Base-by-base conservation (phyloP, 30 jellyfish, hydroid and myxozoan species). In the Sanderia malayensis region DNA sequence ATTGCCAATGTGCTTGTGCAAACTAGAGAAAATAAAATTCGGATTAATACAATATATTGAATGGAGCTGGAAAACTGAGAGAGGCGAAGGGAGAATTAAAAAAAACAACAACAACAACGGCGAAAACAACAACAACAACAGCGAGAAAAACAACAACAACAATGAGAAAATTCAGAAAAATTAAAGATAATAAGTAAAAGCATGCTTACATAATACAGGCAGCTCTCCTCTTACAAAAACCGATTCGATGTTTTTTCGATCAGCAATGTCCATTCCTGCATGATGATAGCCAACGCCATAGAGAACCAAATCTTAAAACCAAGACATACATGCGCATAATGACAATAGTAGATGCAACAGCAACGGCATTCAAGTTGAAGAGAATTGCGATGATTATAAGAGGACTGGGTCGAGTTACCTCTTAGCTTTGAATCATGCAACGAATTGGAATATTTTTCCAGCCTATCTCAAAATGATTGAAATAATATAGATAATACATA, bases 1-100 rank as follows among this genome's bases (percentile, higher is more conserved):
- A 92, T 92, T 24, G 99, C 99, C 73, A 92, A 61, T 0, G 99
- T 92, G 84, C 99, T 92, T 70, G 99, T 92, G 72, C 96, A 92
- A 67, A 92, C 99, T 92, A 44, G 32, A 85, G 72, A 18, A 24
- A 44, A n/a, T n/a, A n/a, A n/a, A n/a, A n/a, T n/a, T n/a, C n/a
- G n/a, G n/a, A n/a, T n/a, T n/a, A n/a, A n/a, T n/a, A n/a, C n/a
- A n/a, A n/a, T n/a, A n/a, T n/a, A n/a, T n/a, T n/a, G n/a, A n/a
- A n/a, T n/a, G n/a, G n/a, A n/a, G n/a, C n/a, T n/a, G n/a, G n/a
- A n/a, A n/a, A n/a, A n/a, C n/a, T n/a, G n/a, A n/a, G n/a, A n/a
- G n/a, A n/a, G n/a, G n/a, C n/a, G n/a, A n/a, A n/a, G n/a, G n/a
- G n/a, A n/a, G n/a, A n/a, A n/a, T n/a, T n/a, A n/a, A n/a, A n/a